Evolutionary conservation across 2,888 invertebrate genomes (phyloP).

Genomic region (Melinaea marsaeus): DNA sequence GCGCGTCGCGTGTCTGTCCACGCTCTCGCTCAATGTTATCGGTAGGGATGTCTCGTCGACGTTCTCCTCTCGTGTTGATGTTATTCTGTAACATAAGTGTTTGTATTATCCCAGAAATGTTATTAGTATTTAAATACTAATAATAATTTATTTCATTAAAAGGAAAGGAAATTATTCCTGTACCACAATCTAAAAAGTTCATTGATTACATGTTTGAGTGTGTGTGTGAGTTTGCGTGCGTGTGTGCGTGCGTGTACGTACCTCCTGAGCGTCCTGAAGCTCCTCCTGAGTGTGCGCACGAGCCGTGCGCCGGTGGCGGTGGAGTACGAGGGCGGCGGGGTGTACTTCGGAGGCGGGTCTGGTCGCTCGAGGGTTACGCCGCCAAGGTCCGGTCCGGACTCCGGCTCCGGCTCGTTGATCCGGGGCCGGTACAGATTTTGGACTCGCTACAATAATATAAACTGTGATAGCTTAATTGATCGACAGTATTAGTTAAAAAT

Average conservation of each 20-base stretch:
- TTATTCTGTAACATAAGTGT: constrained; percentile 48
- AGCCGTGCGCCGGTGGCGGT: constrained; percentile 93
- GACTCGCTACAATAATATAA: constrained; percentile 79
- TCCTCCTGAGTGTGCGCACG: constrained; percentile 86
- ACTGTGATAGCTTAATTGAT: too few species aligned
- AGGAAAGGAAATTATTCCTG: too few species aligned
- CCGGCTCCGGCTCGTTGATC: constrained; percentile 58
- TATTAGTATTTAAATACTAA: too few species aligned
- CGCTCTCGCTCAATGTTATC: constrained; percentile 65
- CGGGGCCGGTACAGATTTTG: constrained; percentile 90
- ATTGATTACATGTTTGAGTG: too few species aligned
- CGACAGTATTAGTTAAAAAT: too few species aligned
- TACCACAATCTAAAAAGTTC: too few species aligned
- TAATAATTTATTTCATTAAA: too few species aligned
- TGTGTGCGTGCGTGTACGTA: constrained; percentile 29
- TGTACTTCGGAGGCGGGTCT: constrained; percentile 95
- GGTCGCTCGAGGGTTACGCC: constrained; percentile 32
- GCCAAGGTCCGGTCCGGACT: constrained; percentile 28
- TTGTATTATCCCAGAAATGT: too few species aligned
- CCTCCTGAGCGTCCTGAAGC: constrained; percentile 82
- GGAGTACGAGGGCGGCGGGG: constrained; percentile 94
- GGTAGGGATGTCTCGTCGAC: constrained; percentile 59
- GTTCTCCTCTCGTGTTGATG: constrained; percentile 50
- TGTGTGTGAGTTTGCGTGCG: too few species aligned
- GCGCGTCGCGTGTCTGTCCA: constrained; percentile 54